phyloP scores from a whole-genome alignment of 2,113 vertebrate genomes.

The Podarcis raffonei region DNA sequence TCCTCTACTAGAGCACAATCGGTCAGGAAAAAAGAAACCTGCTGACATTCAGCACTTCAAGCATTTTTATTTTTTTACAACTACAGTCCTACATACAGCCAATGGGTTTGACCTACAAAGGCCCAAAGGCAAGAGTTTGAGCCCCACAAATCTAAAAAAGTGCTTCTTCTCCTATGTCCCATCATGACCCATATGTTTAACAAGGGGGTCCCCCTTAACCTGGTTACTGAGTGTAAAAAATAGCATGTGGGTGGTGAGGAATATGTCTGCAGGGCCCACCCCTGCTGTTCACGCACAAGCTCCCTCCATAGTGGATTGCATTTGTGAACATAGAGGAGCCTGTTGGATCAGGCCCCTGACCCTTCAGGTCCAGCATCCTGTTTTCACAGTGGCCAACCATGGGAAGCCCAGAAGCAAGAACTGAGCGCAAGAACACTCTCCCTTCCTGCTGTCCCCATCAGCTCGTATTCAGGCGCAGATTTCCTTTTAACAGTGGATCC shows the following conservation, averaged over 20 bases:
- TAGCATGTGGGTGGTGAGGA: neutral
- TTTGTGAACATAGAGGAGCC: too few relatives aligned
- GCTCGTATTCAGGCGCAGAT: too few relatives aligned
- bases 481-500: too few relatives aligned
- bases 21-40: neutral
- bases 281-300: too few relatives aligned
- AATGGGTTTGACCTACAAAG: conserved; percentile 52
- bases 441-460: too few relatives aligned
- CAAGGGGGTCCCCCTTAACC: neutral
- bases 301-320: neutral
- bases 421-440: too few relatives aligned
- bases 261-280: neutral
- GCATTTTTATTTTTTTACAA: neutral
- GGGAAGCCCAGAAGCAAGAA: too few relatives aligned
- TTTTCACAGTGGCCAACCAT: too few relatives aligned
- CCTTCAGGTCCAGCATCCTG: too few relatives aligned
- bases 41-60: neutral
- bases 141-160: neutral
- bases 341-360: too few relatives aligned
- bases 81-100: conserved; percentile 20
- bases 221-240: neutral
- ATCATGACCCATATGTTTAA: neutral
- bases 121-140: neutral
- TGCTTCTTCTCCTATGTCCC: neutral
- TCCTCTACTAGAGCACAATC: neutral